phyloP scores from a whole-genome alignment of 1,140 invertebrate species.

The Drosophila sulfurigaster region DNA sequence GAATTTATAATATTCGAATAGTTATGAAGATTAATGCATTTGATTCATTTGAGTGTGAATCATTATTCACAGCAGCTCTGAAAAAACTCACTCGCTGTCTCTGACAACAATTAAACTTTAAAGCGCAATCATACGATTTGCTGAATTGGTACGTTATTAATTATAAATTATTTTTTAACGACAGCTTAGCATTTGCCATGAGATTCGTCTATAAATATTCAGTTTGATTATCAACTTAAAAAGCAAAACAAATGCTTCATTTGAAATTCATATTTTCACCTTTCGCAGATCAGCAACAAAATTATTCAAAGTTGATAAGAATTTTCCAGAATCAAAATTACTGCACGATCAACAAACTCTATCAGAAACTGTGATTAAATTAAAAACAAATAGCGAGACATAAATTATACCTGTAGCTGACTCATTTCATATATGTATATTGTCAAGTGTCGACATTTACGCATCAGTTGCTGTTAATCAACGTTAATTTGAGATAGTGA shows the following conservation, averaged over 20 bases:
- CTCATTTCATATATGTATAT: not conserved
- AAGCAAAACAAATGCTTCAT: not conserved
- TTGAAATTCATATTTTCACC: not conserved
- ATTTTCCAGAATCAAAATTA: too few relatives aligned
- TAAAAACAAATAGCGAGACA: too few relatives aligned
- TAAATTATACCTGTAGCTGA: not conserved
- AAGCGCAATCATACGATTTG: not conserved
- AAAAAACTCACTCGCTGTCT: not conserved
- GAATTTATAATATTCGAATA: not conserved
- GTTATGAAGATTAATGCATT: conserved; percentile 13
- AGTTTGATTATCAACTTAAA: not conserved
- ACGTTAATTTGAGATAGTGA: conserved; percentile 15
- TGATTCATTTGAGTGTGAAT: not conserved
- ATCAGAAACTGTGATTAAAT: not conserved
- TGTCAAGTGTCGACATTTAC: not conserved
- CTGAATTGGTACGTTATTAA: not conserved
- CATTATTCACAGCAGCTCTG: conserved; percentile 11
- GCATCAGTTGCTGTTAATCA: conserved; percentile 21
- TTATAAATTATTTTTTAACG: not conserved
- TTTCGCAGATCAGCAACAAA: not conserved
- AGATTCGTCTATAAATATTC: not conserved
- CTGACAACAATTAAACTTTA: not conserved
- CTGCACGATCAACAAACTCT: not conserved
- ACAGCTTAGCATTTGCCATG: not conserved
- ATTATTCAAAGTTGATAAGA: too few relatives aligned